phyloP scores from a whole-genome alignment of 2,113 vertebrate species.

The Casuarius casuarius region DNA sequence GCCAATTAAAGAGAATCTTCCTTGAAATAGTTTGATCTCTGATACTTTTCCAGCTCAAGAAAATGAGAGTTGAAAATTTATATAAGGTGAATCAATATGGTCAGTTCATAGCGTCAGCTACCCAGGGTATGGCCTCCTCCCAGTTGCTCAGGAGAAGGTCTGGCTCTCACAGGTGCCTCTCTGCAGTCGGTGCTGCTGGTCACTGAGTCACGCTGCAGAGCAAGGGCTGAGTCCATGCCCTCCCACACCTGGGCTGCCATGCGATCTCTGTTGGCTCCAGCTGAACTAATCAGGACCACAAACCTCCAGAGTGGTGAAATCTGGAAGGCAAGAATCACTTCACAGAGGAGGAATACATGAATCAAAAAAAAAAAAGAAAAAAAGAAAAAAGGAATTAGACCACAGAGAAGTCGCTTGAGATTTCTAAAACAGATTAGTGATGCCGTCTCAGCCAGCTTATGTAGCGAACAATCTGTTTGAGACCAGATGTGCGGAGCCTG shows the following conservation, averaged over 20 bases:
- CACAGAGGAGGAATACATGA: fast-evolving
- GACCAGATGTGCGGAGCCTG: too few relatives aligned
- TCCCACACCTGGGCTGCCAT: not conserved
- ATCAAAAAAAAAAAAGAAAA: too few relatives aligned
- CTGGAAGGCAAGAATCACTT: not conserved
- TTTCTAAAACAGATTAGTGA: not conserved
- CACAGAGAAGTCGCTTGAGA: not conserved
- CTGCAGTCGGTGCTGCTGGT: not conserved
- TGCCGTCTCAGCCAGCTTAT: not conserved
- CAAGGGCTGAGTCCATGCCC: too few relatives aligned
- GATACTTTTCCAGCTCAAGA: not conserved
- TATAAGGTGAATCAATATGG: not conserved
- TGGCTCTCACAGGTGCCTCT: not conserved
- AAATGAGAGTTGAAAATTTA: not conserved
- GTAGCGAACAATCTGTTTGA: not conserved
- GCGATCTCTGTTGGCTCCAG: not conserved
- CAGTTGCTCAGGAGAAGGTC: not conserved
- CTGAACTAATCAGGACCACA: not conserved
- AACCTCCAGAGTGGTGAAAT: not conserved
- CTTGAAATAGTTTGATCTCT: not conserved
- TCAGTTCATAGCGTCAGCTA: not conserved
- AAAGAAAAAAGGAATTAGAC: not conserved
- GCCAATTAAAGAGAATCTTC: not conserved
- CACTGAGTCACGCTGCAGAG: fast-evolving
- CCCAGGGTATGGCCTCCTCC: not conserved